Base-by-base conservation (phyloP, 2,113 vertebrate genomes). In the Erinaceus europaeus region DNA sequence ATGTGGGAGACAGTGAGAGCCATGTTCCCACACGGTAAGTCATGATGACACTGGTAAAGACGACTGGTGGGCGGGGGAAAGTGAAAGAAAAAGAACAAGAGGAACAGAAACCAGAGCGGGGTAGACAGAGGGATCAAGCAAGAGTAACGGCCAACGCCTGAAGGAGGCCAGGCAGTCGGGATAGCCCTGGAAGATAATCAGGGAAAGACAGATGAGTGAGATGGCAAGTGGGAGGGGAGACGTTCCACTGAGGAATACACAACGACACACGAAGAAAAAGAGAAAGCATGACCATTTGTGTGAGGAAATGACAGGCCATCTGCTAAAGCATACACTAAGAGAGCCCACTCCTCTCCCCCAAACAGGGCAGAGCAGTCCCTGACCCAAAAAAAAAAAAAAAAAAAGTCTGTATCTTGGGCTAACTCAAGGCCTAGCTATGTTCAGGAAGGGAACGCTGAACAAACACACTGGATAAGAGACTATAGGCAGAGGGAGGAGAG, bases 81-180 rank as follows among this genome's bases (percentile, higher is more conserved):
- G 95, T 94, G 95, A 96, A 95, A 96, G 92, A 94, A 91, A 95
- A 96, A 95, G 95, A 92, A 91, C 2, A 73, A 92, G 52, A 84
- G 95, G 95, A 95, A 96, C 90, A 94, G 95, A 95, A 95, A 95
- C 94, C 92, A 59, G 68, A 82, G 84, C 77, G 90, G 92, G 90
- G 69, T 84, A 8, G 27, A 40, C 21, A 50, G 88, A 48, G 72
- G 93, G 73, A 55, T 23, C 23, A 4, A 38, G 85, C 82, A 57
- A 69, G 80, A 76, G 65, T 52, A 53, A 73, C 40, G 69, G 86
- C 72, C 84, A 48, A 71, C 27, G 57, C 50, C 46, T 15, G 53
- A 62, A 57, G 29, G n/a, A n/a, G 69, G 80, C 62, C 84, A 3
- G 0, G 13, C 46, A n/a, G n/a, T 36, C 3, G 11, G 46, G 40